A percentile compares a stretch with the other conserved stretches of the same genome.
Conservation (phyloP, 2,888 invertebrate genomes). For the Drosophila buzzatii region DNA sequence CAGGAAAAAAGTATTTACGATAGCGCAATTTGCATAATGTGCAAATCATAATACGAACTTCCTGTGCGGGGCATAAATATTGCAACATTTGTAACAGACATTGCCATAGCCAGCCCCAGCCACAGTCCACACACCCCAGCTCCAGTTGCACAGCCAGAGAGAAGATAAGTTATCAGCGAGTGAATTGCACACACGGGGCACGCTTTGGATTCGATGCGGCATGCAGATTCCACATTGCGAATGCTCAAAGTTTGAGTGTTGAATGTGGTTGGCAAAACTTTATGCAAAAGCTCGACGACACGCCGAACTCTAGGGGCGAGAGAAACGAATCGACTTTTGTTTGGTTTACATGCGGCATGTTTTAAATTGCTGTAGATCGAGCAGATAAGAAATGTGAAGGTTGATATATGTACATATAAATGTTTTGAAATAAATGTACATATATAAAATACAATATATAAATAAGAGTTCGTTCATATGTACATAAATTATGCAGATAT, state of each 20-base stretch:
- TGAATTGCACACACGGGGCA: slow-evolving; percentile 73
- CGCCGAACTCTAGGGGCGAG: background rate
- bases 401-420: background rate
- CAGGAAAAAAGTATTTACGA: slow-evolving; percentile 67
- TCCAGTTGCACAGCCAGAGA: background rate
- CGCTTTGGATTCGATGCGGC: slow-evolving; percentile 47
- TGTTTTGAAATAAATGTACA: background rate
- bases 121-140: background rate
- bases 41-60: slow-evolving; percentile 78
- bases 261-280: slow-evolving; percentile 58
- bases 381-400: slow-evolving; percentile 30
- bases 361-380: slow-evolving; percentile 42
- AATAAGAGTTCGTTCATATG: background rate
- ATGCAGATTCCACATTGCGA: slow-evolving; percentile 23
- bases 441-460: slow-evolving; percentile 1
- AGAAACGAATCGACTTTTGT: slow-evolving; percentile 17
- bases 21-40: slow-evolving; percentile 80
- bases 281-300: slow-evolving; percentile 45
- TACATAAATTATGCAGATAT: background rate
- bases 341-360: slow-evolving; percentile 24
- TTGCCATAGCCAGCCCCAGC: slow-evolving; percentile 37
- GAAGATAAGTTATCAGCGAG: slow-evolving; percentile 70
- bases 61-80: slow-evolving; percentile 74
- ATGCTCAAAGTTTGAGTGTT: slow-evolving; percentile 41
- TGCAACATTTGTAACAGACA: slow-evolving; percentile 78